These are phyloP conservation scores for Brachypodius melanocephalos DNA, from an alignment of 2,113 vertebrate genomes.

Conservation along the genomic window DNA sequence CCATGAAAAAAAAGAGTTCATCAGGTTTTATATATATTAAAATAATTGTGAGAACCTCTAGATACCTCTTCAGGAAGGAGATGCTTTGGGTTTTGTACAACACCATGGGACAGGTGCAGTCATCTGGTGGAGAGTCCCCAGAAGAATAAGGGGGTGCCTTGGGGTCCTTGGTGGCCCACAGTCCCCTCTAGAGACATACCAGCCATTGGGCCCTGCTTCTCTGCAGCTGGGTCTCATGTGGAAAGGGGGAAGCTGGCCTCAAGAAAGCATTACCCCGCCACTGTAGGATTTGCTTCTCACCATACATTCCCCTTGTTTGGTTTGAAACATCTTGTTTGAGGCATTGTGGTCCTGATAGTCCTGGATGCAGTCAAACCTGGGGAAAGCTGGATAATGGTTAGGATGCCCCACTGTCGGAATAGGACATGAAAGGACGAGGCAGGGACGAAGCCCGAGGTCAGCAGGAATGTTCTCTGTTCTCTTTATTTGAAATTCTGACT, in stretches of 20 bases:
- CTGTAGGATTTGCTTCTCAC: background rate
- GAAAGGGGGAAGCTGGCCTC: background rate
- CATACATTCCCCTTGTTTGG: background rate
- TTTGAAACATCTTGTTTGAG: background rate
- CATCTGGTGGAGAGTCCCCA: background rate
- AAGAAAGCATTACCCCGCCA: background rate
- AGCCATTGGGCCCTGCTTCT: background rate
- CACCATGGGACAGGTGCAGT: accelerated
- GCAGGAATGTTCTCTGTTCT: too few species aligned
- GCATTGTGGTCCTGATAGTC: background rate
- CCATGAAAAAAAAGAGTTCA: too few species aligned
- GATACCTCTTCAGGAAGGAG: background rate
- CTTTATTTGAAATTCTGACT: too few species aligned
- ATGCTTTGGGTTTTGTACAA: background rate
- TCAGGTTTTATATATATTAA: too few species aligned
- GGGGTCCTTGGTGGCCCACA: background rate
- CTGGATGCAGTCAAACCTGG: background rate
- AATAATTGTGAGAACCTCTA: background rate
- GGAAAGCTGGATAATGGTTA: background rate
- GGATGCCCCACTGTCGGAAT: too few species aligned
- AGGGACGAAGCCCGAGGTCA: too few species aligned
- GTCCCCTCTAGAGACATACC: background rate
- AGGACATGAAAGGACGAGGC: too few species aligned
- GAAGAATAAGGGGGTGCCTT: background rate
- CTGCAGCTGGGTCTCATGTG: background rate